Base-by-base conservation (phyloP, 2,113 vertebrate genomes). In the Columba livia region DNA sequence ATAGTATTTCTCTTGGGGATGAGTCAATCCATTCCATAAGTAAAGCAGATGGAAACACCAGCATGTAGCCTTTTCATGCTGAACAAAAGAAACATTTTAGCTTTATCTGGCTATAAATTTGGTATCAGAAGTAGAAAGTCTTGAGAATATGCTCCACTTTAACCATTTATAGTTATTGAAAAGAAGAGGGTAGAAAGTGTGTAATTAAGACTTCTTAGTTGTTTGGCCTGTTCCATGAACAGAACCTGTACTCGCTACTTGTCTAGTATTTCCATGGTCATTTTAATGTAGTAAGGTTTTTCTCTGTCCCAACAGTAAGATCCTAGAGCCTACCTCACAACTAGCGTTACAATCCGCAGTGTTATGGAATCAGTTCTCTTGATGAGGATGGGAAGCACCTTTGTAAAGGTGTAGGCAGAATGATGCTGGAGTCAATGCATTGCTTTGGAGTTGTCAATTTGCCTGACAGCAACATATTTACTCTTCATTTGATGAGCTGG, bases 301-400 rank as follows among this genome's bases (percentile, higher is more conserved):
- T 32, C 18, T 44, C 13, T 69, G 25, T 50, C 44, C 44, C 44
- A 19, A 19, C 44, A 47, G 44, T 19, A 47, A 47, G 44, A 47
- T 50, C 23, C 58, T 85, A 21, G 65, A 87, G 12, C 64, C 11
- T 38, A 28, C 74, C 8, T 50, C 34, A 32, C 36, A 34, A 16
- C 12, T 56, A 21, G 50, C 0, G 0, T 58, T 62, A 25, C 0
- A 0, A 15, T 24, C 48, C 38, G n/a, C 34, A 31, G 42, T 0
- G 0, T 57, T 36, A 17, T 15, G 44, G 54, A 69, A 64, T 51
- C 0, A 0, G 5, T 5, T 72, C 42, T 54, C 23, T 31, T 57
- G 29, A 2, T 40, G 18, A 44, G 11, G 16, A 17, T 34, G 12
- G 31, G 28, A 73, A 20, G 14, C 15, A 58, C 47, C 65, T 85